These are phyloP conservation scores for Lapara coniferarum DNA, from an alignment of 2,888 invertebrate genomes.

Conservation along the genomic window DNA sequence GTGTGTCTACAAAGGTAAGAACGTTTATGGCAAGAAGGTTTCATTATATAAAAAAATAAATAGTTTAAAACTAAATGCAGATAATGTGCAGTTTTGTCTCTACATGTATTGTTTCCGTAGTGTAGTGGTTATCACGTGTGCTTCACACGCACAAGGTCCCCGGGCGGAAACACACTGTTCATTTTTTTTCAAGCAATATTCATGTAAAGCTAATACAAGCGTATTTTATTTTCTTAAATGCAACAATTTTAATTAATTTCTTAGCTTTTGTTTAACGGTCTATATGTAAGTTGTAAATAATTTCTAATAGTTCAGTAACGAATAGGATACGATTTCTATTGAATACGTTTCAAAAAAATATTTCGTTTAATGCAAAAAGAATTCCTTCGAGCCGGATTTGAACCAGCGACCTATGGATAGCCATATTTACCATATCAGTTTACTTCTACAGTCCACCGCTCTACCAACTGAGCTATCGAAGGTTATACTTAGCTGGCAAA, in stretches of 20 bases:
- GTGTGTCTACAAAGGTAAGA: slow-evolving; percentile 49
- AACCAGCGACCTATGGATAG: slow-evolving; percentile 84
- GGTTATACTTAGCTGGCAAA: slow-evolving; percentile 43
- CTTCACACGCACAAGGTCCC: slow-evolving; percentile 89
- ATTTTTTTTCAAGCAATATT: neutral
- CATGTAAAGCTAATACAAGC: no score
- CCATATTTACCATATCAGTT: slow-evolving; percentile 39
- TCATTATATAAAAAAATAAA: no score
- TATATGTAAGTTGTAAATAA: no score
- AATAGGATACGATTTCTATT: no score
- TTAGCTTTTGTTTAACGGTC: no score
- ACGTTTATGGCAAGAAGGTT: neutral
- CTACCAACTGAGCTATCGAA: slow-evolving; percentile 85
- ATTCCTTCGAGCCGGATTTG: slow-evolving; percentile 84
- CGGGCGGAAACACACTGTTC: slow-evolving; percentile 83
- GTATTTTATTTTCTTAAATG: no score
- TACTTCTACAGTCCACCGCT: slow-evolving; percentile 83
- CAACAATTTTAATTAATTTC: no score
- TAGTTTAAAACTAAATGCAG: neutral
- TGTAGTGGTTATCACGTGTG: slow-evolving; percentile 90
- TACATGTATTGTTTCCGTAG: slow-evolving; percentile 81
- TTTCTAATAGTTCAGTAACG: neutral
- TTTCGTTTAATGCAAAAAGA: slow-evolving; percentile 33
- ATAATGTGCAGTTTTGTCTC: neutral
- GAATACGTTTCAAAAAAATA: slow-evolving; percentile 26